Evolutionary conservation across 1,140 invertebrate species (phyloP).

Genomic region (Pseudomyrmex dendroicus): DNA sequence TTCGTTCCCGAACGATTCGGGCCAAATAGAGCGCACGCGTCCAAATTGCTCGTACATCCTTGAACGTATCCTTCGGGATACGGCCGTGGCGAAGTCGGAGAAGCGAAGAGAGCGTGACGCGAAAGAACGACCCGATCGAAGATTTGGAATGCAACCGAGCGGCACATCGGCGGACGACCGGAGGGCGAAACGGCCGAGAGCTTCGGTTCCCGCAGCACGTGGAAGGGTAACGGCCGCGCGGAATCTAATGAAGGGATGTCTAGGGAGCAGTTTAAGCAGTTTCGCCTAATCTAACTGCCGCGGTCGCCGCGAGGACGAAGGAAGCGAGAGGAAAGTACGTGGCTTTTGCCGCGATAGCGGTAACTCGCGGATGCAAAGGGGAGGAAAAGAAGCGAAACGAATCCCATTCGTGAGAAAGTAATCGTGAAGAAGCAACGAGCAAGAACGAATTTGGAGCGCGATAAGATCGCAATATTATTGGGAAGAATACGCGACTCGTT

Average conservation of each 20-base stretch:
- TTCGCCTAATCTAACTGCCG: slow-evolving; percentile 61
- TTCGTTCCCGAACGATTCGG: slow-evolving; percentile 29
- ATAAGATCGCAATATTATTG: slow-evolving; percentile 35
- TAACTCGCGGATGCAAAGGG: slow-evolving; percentile 53
- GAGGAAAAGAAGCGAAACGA: slow-evolving; percentile 44
- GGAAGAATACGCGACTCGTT: neutral
- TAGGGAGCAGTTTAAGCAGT: slow-evolving; percentile 59
- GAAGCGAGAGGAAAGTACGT: neutral
- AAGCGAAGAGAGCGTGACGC: slow-evolving; percentile 50
- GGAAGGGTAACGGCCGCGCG: slow-evolving; percentile 43
- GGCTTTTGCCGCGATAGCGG: slow-evolving; percentile 48
- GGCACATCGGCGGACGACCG: slow-evolving; percentile 43
- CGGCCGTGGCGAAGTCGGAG: slow-evolving; percentile 22
- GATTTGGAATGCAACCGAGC: slow-evolving; percentile 54
- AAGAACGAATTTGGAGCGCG: slow-evolving; percentile 13
- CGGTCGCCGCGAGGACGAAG: slow-evolving; percentile 23
- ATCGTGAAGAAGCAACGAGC: slow-evolving; percentile 45
- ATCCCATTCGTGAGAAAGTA: slow-evolving; percentile 46
- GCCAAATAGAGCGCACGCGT: slow-evolving; percentile 55
- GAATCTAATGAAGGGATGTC: slow-evolving; percentile 61
- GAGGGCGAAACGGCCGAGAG: slow-evolving; percentile 26
- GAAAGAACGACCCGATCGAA: slow-evolving; percentile 47
- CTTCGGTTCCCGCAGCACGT: slow-evolving; percentile 51
- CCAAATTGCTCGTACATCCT: slow-evolving; percentile 55
- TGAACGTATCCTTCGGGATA: slow-evolving; percentile 49